Evolutionary conservation across 2,888 invertebrate species (phyloP), one percentile per base, ranked within the genome.

Genomic region (Tipula lateralis): DNA sequence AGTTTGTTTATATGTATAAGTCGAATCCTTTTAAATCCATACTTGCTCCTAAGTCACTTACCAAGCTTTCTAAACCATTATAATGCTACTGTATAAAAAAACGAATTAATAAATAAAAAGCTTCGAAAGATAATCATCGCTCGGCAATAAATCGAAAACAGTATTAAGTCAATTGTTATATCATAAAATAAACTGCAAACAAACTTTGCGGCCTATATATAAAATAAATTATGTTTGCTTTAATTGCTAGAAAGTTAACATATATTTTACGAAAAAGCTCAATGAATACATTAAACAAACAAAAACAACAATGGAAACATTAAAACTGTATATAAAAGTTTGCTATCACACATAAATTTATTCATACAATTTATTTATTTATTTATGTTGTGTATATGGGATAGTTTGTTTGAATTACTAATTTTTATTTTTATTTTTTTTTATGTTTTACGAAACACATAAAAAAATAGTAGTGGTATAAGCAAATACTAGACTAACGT

Each of bases 381-480:
- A 24, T 66, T 24, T 66, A 66, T 66, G 66, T 9, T 66, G 19
- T 66, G n/a, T 19, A 16, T 50, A 50, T 50, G 44, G 24, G 66
- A 66, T 66, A 24, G 66, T 66, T 24, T 66, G 66, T 66, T 66
- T 66, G 24, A 66, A 66, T 66, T 66, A 66, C 66, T 66, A 66
- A 66, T 24, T 16, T 44, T 36, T 32, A 32, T 32, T 32, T 32
- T 39, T 39, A 39, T 39, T 39, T 39, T 13, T 39, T 66, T 66
- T 66, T 66, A 7, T 19, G 19, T 24, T 66, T 4, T 66, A 24
- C 9, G 7, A 66, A 24, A 66, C 24, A 66, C 24, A 66, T 66
- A 66, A 66, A 66, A 66, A 39, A 16, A 44, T 66, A 24, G 12
- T 13, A 66, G 66, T 66, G 24, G 9, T 66, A 66, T 66, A 66